Base-by-base conservation (phyloP, 2,888 invertebrate species). In the Ophioninae sp. region DNA sequence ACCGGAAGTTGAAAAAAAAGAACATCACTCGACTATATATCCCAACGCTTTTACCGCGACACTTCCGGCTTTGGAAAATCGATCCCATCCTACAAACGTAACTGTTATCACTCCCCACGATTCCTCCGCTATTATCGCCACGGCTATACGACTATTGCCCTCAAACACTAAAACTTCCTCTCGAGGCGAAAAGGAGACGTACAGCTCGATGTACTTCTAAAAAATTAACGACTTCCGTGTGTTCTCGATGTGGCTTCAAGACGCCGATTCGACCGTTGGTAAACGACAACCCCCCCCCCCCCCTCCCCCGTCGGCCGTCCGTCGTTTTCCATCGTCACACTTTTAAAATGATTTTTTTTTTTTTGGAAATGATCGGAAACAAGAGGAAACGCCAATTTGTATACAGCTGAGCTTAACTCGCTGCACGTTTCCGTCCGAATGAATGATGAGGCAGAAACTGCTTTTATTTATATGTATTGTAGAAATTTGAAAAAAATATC, bases 201-300 rank as follows among this genome's bases (percentile, higher is more conserved):
- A 1, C 10, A 44, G 41, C 64, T 69, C 41, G 69, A 67, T 69
- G 69, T 78, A 68, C 68, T 68, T 51, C 74, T 67, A 79, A 82
- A 79, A 81, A 82, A 82, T 74, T 82, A 82, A 82, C 74, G 69
- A 75, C 71, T 51, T 64, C 20, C 56, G 44, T 59, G 65, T 71
- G 56, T 78, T 73, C 68, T 61, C 65, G 68, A 20, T 68, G 81
- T 44, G 44, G 65, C 76, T 67, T 72, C 72, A 61, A 39, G 59
- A 78, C 56, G 69, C 23, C 63, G 65, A 65, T 72, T 65, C 37
- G 74, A 59, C 63, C 64, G 3, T n/a, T n/a, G n/a, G n/a, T n/a
- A n/a, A 13, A 59, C 64, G 64, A 30, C 59, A 71, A 82, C 71
- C 75, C 75, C 72, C 59, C 59, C 23, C 74, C 51, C n/a, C 41